Percentiles rank a stretch among this genome's conserved stretches.
Conservation (phyloP, 2,797 vertebrate species). For the Myotis planiceps region DNA sequence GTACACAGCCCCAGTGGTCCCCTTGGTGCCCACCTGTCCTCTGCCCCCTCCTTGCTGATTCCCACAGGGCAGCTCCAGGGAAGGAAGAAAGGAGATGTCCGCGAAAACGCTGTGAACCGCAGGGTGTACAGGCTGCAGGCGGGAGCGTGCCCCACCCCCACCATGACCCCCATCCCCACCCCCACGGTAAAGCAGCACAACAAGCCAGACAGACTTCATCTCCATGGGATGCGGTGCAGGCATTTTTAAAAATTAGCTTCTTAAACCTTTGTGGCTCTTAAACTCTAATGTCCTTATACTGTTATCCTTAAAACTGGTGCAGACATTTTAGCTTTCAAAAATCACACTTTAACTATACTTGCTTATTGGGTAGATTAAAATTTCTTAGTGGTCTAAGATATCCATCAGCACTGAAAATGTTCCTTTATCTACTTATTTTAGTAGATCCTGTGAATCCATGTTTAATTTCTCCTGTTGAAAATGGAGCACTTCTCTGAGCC, state of each 20-base stretch:
- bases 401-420: accelerated
- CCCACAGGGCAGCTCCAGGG: background rate
- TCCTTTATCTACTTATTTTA: background rate
- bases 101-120: background rate
- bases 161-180: background rate
- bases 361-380: background rate
- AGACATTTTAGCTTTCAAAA: background rate
- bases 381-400: background rate
- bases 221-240: background rate
- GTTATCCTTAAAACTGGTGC: background rate
- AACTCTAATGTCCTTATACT: background rate
- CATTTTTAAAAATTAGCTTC: background rate
- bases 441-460: background rate
- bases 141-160: background rate
- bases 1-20: background rate
- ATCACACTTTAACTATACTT: accelerated
- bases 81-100: background rate
- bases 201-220: background rate
- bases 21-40: background rate
- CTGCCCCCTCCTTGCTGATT: background rate
- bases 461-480: background rate
- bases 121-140: accelerated
- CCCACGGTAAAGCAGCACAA: background rate
- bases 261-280: background rate
- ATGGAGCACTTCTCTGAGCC: background rate